These are phyloP conservation scores for Strigamia maritima DNA, from an alignment of 2,888 invertebrate genomes.

Conservation along the genomic window DNA sequence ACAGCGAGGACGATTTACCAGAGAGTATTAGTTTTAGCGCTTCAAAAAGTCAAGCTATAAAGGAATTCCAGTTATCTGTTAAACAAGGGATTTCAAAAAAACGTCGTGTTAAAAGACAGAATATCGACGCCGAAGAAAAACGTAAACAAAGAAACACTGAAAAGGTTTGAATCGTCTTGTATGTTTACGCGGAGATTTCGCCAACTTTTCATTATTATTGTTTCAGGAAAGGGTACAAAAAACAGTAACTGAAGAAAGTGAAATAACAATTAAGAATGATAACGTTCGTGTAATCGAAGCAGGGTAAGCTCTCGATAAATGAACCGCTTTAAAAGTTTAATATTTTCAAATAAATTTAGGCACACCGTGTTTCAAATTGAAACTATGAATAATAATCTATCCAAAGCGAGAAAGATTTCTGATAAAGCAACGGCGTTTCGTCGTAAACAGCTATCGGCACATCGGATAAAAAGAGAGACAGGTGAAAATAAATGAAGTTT, in stretches of 20 bases:
- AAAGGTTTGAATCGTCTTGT: not conserved
- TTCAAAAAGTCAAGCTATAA: not conserved
- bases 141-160: not conserved
- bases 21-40: conserved; percentile 10
- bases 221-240: not conserved
- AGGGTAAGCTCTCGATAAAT: too few relatives aligned
- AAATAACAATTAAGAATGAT: not conserved
- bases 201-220: too few relatives aligned
- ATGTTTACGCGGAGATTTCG: not conserved
- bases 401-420: not conserved
- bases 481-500: not conserved
- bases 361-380: not conserved
- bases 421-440: not conserved
- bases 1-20: conserved; percentile 26
- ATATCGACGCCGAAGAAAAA: not conserved
- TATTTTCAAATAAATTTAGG: not conserved
- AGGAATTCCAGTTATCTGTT: not conserved
- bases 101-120: not conserved
- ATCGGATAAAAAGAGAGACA: not conserved
- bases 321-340: too few relatives aligned
- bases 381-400: not conserved
- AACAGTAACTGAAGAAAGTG: not conserved
- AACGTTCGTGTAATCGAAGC: not conserved
- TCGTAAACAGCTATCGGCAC: not conserved
- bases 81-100: not conserved